Percentiles rank a stretch among this genome's conserved stretches.
Evolutionary conservation across 2,888 invertebrate species (phyloP).

Genomic region (Erebia palarica): DNA sequence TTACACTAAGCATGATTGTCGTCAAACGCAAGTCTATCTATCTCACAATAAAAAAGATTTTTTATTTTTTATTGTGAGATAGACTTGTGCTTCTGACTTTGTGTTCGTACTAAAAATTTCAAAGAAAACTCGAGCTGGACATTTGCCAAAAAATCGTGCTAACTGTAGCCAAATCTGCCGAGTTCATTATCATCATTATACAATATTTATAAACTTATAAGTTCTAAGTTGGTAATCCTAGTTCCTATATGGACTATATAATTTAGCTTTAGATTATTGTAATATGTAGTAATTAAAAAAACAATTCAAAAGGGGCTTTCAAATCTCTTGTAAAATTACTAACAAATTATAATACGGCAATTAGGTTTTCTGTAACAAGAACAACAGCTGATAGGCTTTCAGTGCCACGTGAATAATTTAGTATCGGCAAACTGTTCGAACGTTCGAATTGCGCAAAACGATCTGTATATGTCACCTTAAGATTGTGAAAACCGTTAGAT

Average conservation of each 20-base stretch:
- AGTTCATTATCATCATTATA: constrained; percentile 9
- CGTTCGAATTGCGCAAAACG: constrained; percentile 35
- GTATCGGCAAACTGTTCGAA: constrained; percentile 28
- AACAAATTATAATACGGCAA: neutral
- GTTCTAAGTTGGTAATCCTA: neutral
- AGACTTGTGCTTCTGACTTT: too few species aligned
- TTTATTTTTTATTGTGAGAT: too few species aligned
- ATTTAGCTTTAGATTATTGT: neutral
- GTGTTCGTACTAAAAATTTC: neutral
- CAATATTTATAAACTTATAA: neutral
- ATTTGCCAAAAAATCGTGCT: constrained; percentile 58
- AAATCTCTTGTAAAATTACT: neutral
- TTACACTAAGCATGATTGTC: too few species aligned
- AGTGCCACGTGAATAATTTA: constrained; percentile 26
- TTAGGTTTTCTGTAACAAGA: neutral
- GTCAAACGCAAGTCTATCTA: too few species aligned
- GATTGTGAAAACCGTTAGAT: too few species aligned
- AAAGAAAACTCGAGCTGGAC: constrained; percentile 51
- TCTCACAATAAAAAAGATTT: too few species aligned
- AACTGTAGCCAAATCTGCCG: constrained; percentile 52
- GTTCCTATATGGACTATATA: neutral
- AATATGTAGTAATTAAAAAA: too few species aligned
- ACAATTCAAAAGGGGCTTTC: neutral
- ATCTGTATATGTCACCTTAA: too few species aligned
- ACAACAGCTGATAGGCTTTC: constrained; percentile 15